Evolutionary conservation across 2,888 invertebrate genomes (phyloP), one percentile per base, ranked within the genome.

Genomic region (Odontocolon sp.): DNA sequence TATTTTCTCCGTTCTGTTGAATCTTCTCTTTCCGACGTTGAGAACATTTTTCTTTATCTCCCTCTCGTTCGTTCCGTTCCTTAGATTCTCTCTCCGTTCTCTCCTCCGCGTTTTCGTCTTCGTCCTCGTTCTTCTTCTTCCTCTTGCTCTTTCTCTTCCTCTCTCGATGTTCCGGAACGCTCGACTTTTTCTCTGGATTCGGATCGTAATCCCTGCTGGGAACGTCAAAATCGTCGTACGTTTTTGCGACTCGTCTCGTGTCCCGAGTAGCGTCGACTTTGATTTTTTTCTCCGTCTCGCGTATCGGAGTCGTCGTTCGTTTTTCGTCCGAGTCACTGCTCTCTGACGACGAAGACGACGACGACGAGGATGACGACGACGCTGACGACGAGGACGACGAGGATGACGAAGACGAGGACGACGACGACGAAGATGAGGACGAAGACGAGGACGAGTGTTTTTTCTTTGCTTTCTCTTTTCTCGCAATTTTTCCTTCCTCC

Each of bases 151-250:
- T 23, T 6, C 28, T 33, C 50, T 56, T 68, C 40, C 3, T 11
- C n/a, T 28, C 36, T 26, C 18, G 11, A 16, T 1, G 4, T 23
- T 38, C 38, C 45, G 23, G 40, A 16, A 31, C 47, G 26, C 50
- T 31, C 2, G 9, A 66, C 18, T 77, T 76, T 23, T 80, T 68
- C 18, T 68, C 52, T 1, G 42, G 6, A 23, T 33, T 66, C 1
- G 78, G 76, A 63, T 76, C 52, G 38, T 78, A 71, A 64, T 70
- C 66, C 11, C 74, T 59, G 38, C 67, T 77, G n/a, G 72, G 69
- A 26, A 74, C 77, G 31, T 69, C 74, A 8, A 78, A 80, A 11
- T 73, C 80, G 47, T 74, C 71, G 33, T 64, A 76, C 8, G 45
- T 78, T 36, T 54, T 74, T 28, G 64, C 50, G 28, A 11, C 57